Conservation (phyloP, 1,140 invertebrate genomes). For the Phocides pigmalion region DNA sequence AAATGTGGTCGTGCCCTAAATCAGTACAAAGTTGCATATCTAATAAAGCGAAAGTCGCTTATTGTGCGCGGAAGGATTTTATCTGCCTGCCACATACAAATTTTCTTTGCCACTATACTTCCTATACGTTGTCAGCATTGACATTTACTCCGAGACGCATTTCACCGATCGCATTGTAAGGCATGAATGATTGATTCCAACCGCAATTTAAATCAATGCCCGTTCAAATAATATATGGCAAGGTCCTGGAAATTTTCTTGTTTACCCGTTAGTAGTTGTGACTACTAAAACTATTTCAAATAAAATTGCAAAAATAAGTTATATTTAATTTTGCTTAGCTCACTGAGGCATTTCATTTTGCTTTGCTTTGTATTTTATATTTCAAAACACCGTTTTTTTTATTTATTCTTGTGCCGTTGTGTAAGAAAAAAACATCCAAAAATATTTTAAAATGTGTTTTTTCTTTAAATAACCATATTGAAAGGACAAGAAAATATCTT, state of each 20-base stretch:
- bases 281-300: too few species aligned
- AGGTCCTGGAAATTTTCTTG: conserved; percentile 10
- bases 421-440: too few species aligned
- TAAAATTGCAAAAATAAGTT: too few species aligned
- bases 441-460: too few species aligned
- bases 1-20: conserved; percentile 35
- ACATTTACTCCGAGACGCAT: conserved; percentile 21
- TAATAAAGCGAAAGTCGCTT: conserved; percentile 32
- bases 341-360: too few species aligned
- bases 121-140: conserved; percentile 15
- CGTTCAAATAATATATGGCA: conserved; percentile 4
- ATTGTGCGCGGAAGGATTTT: conserved; percentile 33
- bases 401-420: too few species aligned
- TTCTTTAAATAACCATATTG: too few species aligned
- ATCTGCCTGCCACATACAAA: conserved; percentile 33
- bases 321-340: too few species aligned
- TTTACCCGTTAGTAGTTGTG: not conserved
- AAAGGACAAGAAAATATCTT: too few species aligned
- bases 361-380: too few species aligned
- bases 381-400: too few species aligned
- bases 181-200: conserved; percentile 21
- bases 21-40: conserved; percentile 33
- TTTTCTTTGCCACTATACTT: conserved; percentile 32
- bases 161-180: conserved; percentile 20
- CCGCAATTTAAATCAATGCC: conserved; percentile 13